A percentile compares a stretch with the other conserved stretches of the same genome.
These are phyloP conservation scores for Spodoptera litura DNA, from an alignment of 1,140 invertebrate genomes.

Conservation along the genomic window DNA sequence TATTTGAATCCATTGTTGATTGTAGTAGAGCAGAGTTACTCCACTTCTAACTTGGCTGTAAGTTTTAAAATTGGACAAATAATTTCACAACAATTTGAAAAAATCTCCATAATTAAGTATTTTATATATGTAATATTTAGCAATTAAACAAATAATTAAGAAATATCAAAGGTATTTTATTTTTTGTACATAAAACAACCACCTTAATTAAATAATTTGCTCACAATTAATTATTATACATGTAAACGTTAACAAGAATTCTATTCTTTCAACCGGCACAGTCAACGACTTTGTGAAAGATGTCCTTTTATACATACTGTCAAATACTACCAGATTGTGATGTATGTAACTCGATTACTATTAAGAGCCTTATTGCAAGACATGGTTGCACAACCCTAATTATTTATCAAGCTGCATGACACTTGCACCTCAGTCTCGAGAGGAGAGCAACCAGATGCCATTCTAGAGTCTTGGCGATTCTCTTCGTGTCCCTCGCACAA, in stretches of 20 bases:
- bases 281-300: slow-evolving; percentile 12
- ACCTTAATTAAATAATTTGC: slow-evolving; percentile 15
- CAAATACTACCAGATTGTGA: too few species aligned
- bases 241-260: not conserved
- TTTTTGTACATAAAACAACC: slow-evolving; percentile 32
- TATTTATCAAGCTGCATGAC: too few species aligned
- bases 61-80: slow-evolving; percentile 12
- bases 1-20: not conserved
- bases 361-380: too few species aligned
- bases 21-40: not conserved
- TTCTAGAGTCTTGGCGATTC: too few species aligned
- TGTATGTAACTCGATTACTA: too few species aligned
- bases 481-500: too few species aligned
- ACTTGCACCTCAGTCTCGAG: too few species aligned
- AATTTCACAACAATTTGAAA: slow-evolving; percentile 10
- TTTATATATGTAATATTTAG: slow-evolving; percentile 69
- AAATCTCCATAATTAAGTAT: slow-evolving; percentile 60
- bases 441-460: too few species aligned
- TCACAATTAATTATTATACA: slow-evolving; percentile 4
- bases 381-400: too few species aligned
- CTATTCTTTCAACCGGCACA: not conserved
- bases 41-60: slow-evolving; percentile 12
- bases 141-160: slow-evolving; percentile 62
- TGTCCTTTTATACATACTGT: not conserved
- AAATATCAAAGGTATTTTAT: slow-evolving; percentile 51